Base-by-base conservation (phyloP, 1,140 invertebrate species). In the Chironomus striatipennis region DNA sequence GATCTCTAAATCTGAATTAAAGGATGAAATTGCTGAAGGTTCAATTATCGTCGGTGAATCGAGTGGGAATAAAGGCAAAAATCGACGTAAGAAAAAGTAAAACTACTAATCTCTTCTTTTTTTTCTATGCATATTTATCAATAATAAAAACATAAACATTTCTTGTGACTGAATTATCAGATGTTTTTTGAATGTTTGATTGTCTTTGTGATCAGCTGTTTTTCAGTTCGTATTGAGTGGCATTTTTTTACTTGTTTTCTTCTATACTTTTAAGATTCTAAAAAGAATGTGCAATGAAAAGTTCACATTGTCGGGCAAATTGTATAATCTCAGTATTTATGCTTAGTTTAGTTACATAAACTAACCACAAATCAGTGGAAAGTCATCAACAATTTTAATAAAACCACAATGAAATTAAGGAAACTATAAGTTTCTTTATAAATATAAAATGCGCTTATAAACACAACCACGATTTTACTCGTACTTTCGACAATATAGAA, bases 1-100 rank as follows among this genome's bases (percentile, higher is more conserved):
- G 76, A 87, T 90, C 76, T 86, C 86, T 76, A 86, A 87, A 75
- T 88, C 87, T 0, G 84, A 85, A 12, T 76, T 89, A 17, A 85
- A 85, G 73, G 88, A 91, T 64, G 91, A 94, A 78, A 88, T 93
- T 75, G 85, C 87, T 43, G 86, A 87, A 1, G 90, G 91, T 20
- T 88, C 88, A 15, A 89, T 93, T 6, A 87, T 90, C 9, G 84
- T 90, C n/a, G 83, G 82, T 7, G 81, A 83, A 76, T 70, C 79
- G 5, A 17, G 20, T 57, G 34, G 42, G 0, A 24, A 34, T 15
- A 74, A 24, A 65, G n/a, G 12, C 5, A 74, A 64, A 24, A 47
- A 74, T 20, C 21, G 34, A 15, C 21, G 74, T n/a, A 34, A 43
- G 43, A 65, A 70, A 20, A 74, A 74, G 24, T 57, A 24, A 74